Base-by-base conservation (phyloP, 1,140 invertebrate species). In the Paralvinella palmiformis region DNA sequence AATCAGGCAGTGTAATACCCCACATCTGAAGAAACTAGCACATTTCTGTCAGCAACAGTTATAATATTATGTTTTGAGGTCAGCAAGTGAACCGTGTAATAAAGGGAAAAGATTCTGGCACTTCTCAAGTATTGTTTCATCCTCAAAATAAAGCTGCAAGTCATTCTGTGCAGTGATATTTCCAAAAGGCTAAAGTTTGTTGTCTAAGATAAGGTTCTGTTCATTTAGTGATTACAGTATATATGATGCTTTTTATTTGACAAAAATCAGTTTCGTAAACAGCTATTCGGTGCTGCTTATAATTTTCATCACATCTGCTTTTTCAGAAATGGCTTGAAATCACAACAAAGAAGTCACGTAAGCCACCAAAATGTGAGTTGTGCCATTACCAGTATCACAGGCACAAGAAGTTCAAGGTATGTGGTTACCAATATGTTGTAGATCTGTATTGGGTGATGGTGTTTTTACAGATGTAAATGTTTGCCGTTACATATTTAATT, bases 291-390 rank as follows among this genome's bases (percentile, higher is more conserved):
- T 10, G 10, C 57, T 59, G 31, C 48, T 50, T 59, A 33, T 17
- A n/a, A 41, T n/a, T 64, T 44, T 37, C 36, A 10, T 52, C 53
- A 63, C 35, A 61, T 68, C 27, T 37, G 60, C 32, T 65, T 58
- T 77, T 76, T 29, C 67, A 84, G 84, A 83, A 82, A 78, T 85
- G 84, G 84, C 76, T 85, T 50, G 81, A 84, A 67, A 81, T 84
- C 33, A 83, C 77, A 32, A 75, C 76, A 60, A 77, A 76, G 44
- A 77, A 79, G 66, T 76, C 76, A 36, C 78, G 77, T 59, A 82
- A 80, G 66, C 78, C 82, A 5, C 80, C 84, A 1, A 75, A 72
- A 37, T 85, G 84, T 79, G 84, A 85, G 74, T 73, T 85, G 3
- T 85, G 84, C 68, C 82, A 83, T 44, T 85, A 83, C 70, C 81